Evolutionary conservation across 64 coral and sea anemone species (phyloP), one percentile per base, ranked within the genome.

Genomic region (Actinia tenebrosa): DNA sequence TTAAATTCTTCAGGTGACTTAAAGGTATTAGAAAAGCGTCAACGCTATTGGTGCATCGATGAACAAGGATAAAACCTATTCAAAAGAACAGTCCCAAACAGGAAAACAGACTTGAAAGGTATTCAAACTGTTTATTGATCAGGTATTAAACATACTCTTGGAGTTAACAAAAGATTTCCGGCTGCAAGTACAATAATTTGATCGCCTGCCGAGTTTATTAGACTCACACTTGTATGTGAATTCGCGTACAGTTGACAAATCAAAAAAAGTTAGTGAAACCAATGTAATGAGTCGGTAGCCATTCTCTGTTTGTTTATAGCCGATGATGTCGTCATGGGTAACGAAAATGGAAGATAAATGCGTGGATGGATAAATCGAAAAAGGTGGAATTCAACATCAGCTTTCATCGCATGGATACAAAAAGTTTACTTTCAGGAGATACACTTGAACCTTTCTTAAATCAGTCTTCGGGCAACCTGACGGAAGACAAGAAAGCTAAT

Each of bases 131-230:
- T 75, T 75, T 25, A 13, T 75, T 75, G 42, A 75, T 30, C 69
- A 30, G 69, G 69, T 75, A 75, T 75, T 22, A 75, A 75, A 42
- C n/a, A 42, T n/a, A 75, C 69, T 43, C 69, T 75, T 75, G 22
- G 23, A 75, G 69, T 75, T 75, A 75, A 37, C 69, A 75, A 75
- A 30, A 75, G 69, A 75, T 75, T 75, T 75, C 69, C 69, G 69
- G 69, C 25, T 75, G 23, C 69, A 13, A 42, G 25, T 11, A 42
- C 7, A 75, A 75, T 30, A 75, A 42, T n/a, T 42, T 75, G 1
- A 27, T 26, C 69, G 26, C 69, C 25, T 42, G 69, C 26, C 42
- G 69, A 75, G 69, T 75, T 75, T 14, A 42, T 75, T 75, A 75
- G 23, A 75, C 69, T 75, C 27, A 25, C 27, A 75, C 69, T 75